Conservation (phyloP, 2,113 vertebrate species). For the Nicator chloris region DNA sequence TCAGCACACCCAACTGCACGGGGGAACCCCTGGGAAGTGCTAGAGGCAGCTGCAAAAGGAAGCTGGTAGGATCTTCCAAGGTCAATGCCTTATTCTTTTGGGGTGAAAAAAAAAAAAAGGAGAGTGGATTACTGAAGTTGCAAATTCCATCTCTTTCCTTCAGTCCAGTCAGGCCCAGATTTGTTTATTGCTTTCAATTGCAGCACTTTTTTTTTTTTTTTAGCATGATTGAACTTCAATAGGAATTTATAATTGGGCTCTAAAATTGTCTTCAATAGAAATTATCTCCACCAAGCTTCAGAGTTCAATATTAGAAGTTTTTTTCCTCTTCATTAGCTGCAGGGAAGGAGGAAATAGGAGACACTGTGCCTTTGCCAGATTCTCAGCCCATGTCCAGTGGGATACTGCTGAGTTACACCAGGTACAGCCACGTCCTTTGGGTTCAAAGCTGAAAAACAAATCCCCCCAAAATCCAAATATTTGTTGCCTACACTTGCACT, state of each 20-base stretch:
- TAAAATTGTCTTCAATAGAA: slow-evolving; percentile 43
- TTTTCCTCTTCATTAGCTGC: slow-evolving; percentile 7
- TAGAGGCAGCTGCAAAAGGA: background rate
- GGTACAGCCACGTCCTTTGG: background rate
- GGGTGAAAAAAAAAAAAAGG: background rate
- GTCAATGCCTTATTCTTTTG: background rate
- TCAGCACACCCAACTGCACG: background rate
- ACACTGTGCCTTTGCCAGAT: background rate
- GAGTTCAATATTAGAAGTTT: background rate
- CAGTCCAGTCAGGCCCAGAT: background rate
- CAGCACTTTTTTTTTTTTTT: background rate
- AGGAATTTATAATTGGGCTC: slow-evolving; percentile 37
- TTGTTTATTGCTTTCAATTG: slow-evolving; percentile 12
- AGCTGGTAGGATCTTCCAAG: background rate
- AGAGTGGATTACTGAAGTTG: background rate
- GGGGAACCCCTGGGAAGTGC: background rate
- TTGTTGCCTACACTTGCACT: background rate
- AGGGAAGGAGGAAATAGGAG: background rate
- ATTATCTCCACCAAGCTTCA: background rate
- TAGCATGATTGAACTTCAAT: background rate
- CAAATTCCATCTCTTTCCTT: background rate
- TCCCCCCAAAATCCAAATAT: background rate
- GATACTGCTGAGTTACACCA: background rate
- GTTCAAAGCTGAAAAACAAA: background rate
- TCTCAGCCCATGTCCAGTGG: background rate